Conservation (phyloP, 1,140 invertebrate species). For the Diuraphis noxia region DNA sequence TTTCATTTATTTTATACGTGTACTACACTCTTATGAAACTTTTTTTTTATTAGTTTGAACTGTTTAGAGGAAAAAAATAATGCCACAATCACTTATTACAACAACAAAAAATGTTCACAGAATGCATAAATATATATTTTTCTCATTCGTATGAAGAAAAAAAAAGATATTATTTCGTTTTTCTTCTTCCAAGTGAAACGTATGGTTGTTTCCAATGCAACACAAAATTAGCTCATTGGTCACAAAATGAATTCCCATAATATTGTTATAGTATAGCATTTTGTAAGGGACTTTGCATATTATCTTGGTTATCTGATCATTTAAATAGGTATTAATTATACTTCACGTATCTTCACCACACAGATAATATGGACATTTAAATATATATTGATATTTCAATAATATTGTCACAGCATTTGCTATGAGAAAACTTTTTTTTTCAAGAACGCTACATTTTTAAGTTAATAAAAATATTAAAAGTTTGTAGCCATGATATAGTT, state of each 20-base stretch:
- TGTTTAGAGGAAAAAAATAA: not conserved
- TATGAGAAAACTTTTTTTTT: not conserved
- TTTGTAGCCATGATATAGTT: not conserved
- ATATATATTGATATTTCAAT: not conserved
- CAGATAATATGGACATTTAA: not conserved
- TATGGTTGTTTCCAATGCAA: not conserved
- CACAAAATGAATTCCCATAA: too few species aligned
- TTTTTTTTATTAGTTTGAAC: slow-evolving; percentile 18
- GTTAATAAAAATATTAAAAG: not conserved
- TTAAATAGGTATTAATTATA: not conserved
- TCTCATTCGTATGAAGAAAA: not conserved
- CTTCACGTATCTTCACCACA: not conserved
- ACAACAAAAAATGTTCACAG: not conserved
- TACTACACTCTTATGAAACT: not conserved
- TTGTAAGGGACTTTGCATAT: not conserved
- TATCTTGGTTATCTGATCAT: not conserved
- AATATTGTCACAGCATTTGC: not conserved
- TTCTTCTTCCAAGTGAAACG: not conserved
- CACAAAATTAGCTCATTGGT: too few species aligned
- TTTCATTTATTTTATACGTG: not conserved
- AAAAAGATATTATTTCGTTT: not conserved
- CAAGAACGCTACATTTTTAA: not conserved
- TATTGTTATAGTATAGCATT: too few species aligned
- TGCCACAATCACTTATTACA: not conserved
- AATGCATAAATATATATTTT: slow-evolving; percentile 9